These are phyloP conservation scores for Solenodon paradoxus DNA, from an alignment of 2,113 vertebrate genomes.

Conservation along the genomic window DNA sequence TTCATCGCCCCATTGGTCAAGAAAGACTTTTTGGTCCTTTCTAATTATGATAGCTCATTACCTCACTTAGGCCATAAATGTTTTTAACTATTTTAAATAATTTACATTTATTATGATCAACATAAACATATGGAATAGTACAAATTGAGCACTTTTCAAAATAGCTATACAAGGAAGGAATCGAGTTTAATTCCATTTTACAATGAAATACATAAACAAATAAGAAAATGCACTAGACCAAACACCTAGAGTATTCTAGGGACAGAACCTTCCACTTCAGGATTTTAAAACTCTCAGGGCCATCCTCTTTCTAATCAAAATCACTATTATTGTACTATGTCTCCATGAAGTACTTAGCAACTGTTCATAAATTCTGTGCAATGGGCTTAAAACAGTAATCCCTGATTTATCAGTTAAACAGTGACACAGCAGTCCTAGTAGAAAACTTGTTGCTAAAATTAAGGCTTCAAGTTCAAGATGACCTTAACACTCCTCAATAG, in stretches of 20 bases:
- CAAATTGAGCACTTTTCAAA: conserved; percentile 10
- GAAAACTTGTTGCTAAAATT: conserved; percentile 14
- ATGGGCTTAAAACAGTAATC: not conserved
- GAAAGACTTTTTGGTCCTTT: conserved; percentile 45
- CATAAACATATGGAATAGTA: not conserved
- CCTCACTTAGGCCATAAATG: not conserved
- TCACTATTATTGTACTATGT: conserved; percentile 14
- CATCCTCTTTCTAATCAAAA: not conserved
- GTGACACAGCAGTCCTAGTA: conserved; percentile 25
- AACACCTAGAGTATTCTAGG: not conserved
- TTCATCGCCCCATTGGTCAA: conserved; percentile 40
- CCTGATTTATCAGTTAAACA: conserved; percentile 24
- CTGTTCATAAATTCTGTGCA: not conserved
- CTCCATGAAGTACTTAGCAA: not conserved
- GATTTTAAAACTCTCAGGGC: not conserved
- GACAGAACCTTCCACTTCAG: not conserved
- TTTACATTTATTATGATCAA: not conserved
- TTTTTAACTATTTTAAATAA: conserved; percentile 31
- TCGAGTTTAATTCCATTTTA: conserved; percentile 22
- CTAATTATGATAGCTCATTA: conserved; percentile 43
- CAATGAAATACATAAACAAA: conserved; percentile 17
- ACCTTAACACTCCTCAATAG: conserved; percentile 16
- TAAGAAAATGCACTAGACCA: not conserved
- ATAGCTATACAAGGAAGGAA: not conserved
- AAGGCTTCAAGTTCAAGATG: conserved; percentile 36